Evolutionary conservation across 2,888 invertebrate species (phyloP), one percentile per base, ranked within the genome.

Genomic region (Reticulitermes lucifugus): DNA sequence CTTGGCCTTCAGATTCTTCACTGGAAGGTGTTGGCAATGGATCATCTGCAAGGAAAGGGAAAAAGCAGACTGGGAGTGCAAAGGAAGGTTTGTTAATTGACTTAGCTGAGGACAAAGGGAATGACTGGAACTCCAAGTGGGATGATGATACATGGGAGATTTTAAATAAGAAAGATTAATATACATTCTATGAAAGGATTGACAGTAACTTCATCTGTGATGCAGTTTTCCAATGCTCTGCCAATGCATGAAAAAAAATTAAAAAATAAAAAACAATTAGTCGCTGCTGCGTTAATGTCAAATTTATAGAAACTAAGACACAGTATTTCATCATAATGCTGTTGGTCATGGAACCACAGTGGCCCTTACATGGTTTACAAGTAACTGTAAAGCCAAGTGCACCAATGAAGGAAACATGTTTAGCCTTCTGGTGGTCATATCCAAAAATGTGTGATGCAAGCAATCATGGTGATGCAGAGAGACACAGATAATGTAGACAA

Each of bases 81-180:
- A 89, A 91, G 88, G 90, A 91, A 87, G 88, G 88, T 29, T 79
- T 88, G 73, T 86, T 89, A 46, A 87, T 88, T 51, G 87, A 88
- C 85, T 87, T 87, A 81, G 86, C 88, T 18, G 87, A 87, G 79
- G 87, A 86, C 18, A 87, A 87, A 82, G 82, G 88, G 2, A 88
- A 88, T 71, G 87, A 87, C 35, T 90, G 89, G 89, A 90, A 91
- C 86, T 90, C 91, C 85, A 92, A 91, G 88, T 93, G 91, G 90
- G 94, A 94, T 88, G 93, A 93, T 89, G 93, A 93, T 89, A 91
- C 93, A 75, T 94, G 94, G 94, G 92, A 93, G 88, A 92, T 93
- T 89, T 89, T 94, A 87, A 93, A 93, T 90, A 92, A 93, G 88
- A 85, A 86, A 83, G 86, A 88, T 70, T 85, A 85, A 29, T 59